Percentiles rank a stretch among this genome's conserved stretches.
Evolutionary conservation across 2,113 vertebrate genomes (phyloP).

Genomic region (Sphyrna mokarran): DNA sequence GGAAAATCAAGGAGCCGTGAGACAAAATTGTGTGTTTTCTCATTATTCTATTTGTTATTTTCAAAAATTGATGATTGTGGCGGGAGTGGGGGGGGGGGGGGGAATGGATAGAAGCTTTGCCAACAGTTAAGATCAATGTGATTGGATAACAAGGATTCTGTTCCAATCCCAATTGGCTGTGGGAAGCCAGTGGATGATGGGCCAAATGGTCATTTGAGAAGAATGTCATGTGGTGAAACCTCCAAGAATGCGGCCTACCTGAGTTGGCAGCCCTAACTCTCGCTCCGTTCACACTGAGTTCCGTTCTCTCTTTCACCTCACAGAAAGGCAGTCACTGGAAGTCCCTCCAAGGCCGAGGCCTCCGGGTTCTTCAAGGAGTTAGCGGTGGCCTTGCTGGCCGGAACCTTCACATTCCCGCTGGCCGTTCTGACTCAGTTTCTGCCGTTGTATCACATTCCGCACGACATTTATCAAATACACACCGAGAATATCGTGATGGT

Average conservation of each 20-base stretch:
- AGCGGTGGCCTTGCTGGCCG: not conserved
- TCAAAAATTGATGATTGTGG: not conserved
- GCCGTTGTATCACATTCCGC: slow-evolving; percentile 20
- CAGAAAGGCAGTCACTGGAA: slow-evolving; percentile 13
- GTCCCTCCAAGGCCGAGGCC: not conserved
- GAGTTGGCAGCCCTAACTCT: not conserved
- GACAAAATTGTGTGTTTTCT: too few species aligned
- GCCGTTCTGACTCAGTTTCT: slow-evolving; percentile 18
- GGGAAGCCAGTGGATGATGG: not conserved
- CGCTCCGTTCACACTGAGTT: not conserved
- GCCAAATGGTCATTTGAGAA: not conserved
- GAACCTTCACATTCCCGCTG: slow-evolving; percentile 16
- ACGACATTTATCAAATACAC: not conserved
- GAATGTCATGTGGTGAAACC: not conserved
- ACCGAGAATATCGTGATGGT: slow-evolving; percentile 11
- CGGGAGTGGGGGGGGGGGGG: too few species aligned
- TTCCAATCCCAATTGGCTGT: not conserved
- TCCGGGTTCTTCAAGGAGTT: not conserved
- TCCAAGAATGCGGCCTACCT: not conserved
- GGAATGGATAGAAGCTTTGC: not conserved
- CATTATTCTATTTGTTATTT: not conserved
- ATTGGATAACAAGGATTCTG: not conserved
- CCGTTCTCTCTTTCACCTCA: not conserved
- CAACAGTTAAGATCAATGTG: not conserved
- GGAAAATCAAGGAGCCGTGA: not conserved